phyloP scores from a whole-genome alignment of 2,888 invertebrate species.

The Leptopterna dolabrata region DNA sequence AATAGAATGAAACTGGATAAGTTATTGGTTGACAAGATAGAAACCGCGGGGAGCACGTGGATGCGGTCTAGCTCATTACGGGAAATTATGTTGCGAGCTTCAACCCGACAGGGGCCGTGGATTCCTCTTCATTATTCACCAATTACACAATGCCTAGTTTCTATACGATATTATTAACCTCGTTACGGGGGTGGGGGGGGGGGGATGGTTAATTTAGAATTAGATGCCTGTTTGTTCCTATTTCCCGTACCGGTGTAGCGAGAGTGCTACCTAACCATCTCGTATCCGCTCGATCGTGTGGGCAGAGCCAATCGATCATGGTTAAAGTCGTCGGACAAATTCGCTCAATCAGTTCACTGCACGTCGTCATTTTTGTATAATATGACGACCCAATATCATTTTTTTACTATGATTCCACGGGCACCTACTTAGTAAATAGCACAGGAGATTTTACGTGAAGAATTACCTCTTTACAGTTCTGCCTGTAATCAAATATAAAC shows the following conservation, averaged over 20 bases:
- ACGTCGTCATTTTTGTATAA: too few species aligned
- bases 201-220: constrained; percentile 26
- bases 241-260: not conserved
- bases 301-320: not conserved
- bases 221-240: constrained; percentile 6
- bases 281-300: not conserved
- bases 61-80: constrained; percentile 29
- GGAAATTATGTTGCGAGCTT: constrained; percentile 14
- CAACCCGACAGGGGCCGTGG: not conserved
- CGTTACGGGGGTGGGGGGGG: not conserved
- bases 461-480: too few species aligned
- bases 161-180: constrained; percentile 37
- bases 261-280: not conserved
- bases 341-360: too few species aligned
- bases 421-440: too few species aligned
- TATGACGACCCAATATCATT: too few species aligned
- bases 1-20: constrained; percentile 30
- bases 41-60: not conserved
- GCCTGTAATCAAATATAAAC: too few species aligned
- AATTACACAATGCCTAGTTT: constrained; percentile 32
- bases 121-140: constrained; percentile 36
- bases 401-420: too few species aligned
- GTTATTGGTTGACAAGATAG: constrained; percentile 37
- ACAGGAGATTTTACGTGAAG: too few species aligned
- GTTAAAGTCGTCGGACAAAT: too few species aligned